Conservation (phyloP, 2,888 invertebrate genomes). For the Sphaerophoria taeniata region DNA sequence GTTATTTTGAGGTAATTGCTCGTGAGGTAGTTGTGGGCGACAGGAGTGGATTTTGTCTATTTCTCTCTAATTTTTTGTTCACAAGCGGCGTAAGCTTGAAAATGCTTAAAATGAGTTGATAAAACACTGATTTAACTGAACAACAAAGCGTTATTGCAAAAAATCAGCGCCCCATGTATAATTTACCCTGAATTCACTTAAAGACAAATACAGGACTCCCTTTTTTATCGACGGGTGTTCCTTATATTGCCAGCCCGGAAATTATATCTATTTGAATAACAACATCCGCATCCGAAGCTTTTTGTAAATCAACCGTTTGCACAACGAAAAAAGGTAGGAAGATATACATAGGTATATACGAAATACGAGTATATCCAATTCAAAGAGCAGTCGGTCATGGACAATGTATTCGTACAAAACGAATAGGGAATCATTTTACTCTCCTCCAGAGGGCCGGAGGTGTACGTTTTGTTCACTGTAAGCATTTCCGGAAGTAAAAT, state of each 20-base stretch:
- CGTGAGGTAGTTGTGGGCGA: neutral
- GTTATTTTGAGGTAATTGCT: slow-evolving; percentile 1
- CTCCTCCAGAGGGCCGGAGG: neutral
- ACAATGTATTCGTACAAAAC: slow-evolving; percentile 5
- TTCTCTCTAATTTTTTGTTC: neutral
- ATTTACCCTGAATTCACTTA: neutral
- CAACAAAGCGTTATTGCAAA: too few species aligned
- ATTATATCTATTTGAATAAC: slow-evolving; percentile 66
- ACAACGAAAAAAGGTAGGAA: too few species aligned
- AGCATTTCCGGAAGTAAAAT: slow-evolving; percentile 55
- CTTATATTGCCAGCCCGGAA: slow-evolving; percentile 37
- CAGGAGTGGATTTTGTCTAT: slow-evolving; percentile 3
- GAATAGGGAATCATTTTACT: slow-evolving; percentile 10
- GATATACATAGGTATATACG: neutral
- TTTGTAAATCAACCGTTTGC: slow-evolving; percentile 51
- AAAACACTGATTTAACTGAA: too few species aligned
- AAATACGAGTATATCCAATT: slow-evolving; percentile 22
- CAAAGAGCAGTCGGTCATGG: slow-evolving; percentile 51
- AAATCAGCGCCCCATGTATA: neutral
- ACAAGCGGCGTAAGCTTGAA: neutral
- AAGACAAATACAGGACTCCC: neutral
- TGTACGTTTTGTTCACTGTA: slow-evolving; percentile 9
- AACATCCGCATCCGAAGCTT: slow-evolving; percentile 65
- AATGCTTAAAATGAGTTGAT: neutral
- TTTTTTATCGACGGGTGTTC: neutral